These are phyloP conservation scores for Parnassius mnemosyne DNA, from an alignment of 2,888 invertebrate genomes.

Conservation along the genomic window DNA sequence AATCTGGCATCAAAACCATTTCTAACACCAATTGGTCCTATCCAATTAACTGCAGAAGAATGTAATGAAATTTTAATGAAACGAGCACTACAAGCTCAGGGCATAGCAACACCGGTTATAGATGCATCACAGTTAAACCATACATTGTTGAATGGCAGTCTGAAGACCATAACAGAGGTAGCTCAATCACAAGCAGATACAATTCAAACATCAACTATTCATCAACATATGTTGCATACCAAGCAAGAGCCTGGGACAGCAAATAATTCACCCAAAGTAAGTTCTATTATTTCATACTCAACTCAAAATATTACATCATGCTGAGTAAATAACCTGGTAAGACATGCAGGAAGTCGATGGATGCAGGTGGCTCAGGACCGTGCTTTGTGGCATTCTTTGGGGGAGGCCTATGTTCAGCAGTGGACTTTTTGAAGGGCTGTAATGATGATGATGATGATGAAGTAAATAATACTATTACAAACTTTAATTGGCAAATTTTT, in stretches of 20 bases:
- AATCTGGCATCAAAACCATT: slow-evolving; percentile 81
- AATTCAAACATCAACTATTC: slow-evolving; percentile 59
- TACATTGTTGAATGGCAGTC: slow-evolving; percentile 63
- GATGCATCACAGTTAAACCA: slow-evolving; percentile 73
- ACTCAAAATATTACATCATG: too few species aligned
- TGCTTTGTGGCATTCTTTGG: too few species aligned
- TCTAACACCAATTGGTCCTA: slow-evolving; percentile 86
- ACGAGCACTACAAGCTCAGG: slow-evolving; percentile 84
- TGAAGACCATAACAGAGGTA: slow-evolving; percentile 67
- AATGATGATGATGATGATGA: too few species aligned
- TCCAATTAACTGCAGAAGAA: slow-evolving; percentile 87
- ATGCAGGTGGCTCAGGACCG: too few species aligned
- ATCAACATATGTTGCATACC: slow-evolving; percentile 76
- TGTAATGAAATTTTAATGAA: slow-evolving; percentile 90
- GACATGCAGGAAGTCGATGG: too few species aligned
- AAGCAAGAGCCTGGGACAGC: slow-evolving; percentile 82
- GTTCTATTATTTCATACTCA: slow-evolving; percentile 27
- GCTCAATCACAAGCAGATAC: slow-evolving; percentile 61
- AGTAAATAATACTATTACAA: too few species aligned
- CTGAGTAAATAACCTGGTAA: too few species aligned
- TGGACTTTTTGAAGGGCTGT: too few species aligned
- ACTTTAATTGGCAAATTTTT: too few species aligned
- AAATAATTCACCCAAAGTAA: slow-evolving; percentile 78
- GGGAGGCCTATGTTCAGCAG: too few species aligned
- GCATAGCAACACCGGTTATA: slow-evolving; percentile 74